Evolutionary conservation across 2,797 vertebrate genomes (phyloP).

Genomic region (Gallirallus australis): DNA sequence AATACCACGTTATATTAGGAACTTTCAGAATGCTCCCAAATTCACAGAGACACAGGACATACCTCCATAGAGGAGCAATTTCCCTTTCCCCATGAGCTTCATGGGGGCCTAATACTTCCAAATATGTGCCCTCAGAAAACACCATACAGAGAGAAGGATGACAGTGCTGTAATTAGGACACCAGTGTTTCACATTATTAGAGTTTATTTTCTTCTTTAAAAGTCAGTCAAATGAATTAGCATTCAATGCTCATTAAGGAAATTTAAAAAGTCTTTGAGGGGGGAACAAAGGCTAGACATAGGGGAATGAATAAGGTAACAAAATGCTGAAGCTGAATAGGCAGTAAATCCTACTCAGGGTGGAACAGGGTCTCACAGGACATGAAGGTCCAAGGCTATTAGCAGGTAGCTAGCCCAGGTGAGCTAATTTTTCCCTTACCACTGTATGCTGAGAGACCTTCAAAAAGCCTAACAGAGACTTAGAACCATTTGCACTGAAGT

Average conservation of each 20-base stretch:
- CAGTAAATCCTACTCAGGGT: not conserved
- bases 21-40: not conserved
- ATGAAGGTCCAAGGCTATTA: not conserved
- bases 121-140: not conserved
- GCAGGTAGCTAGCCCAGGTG: not conserved
- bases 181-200: not conserved
- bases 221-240: not conserved
- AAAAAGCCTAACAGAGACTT: not conserved
- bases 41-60: not conserved
- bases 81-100: not conserved
- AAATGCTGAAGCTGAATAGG: not conserved
- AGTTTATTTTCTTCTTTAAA: not conserved
- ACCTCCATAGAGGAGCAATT: not conserved
- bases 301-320: not conserved
- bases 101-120: not conserved
- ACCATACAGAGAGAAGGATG: not conserved
- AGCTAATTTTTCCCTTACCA: not conserved
- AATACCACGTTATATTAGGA: not conserved
- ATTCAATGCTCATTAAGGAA: not conserved
- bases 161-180: not conserved
- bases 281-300: not conserved
- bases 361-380: not conserved
- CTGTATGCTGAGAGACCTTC: not conserved
- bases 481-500: rapidly evolving
- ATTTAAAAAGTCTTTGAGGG: not conserved